Evolutionary conservation across 2,888 invertebrate genomes (phyloP).

Genomic region (Buathra laborator): DNA sequence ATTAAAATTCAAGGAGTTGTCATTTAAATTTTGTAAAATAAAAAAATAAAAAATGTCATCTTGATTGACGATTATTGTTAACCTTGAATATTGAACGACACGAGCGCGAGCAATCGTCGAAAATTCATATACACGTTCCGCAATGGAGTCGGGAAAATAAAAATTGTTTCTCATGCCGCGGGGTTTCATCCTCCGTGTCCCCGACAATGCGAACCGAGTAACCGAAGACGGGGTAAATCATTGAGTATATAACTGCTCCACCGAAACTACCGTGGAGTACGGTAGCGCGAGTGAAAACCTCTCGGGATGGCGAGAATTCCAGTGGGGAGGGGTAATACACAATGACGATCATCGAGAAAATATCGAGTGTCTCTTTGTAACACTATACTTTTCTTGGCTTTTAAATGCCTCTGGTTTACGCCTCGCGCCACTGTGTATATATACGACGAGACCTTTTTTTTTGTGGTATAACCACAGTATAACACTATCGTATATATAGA

Average conservation of each 20-base stretch:
- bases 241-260: slow-evolving; percentile 64
- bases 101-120: too few relatives aligned
- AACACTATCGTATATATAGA: not conserved
- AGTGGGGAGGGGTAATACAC: slow-evolving; percentile 69
- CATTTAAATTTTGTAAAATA: too few relatives aligned
- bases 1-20: too few relatives aligned
- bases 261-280: slow-evolving; percentile 66
- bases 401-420: slow-evolving; percentile 80
- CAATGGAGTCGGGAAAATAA: not conserved
- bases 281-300: slow-evolving; percentile 68
- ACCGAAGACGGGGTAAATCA: slow-evolving; percentile 81
- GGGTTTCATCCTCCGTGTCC: slow-evolving; percentile 8
- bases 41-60: too few relatives aligned
- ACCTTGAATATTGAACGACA: too few relatives aligned
- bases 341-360: slow-evolving; percentile 84
- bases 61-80: too few relatives aligned
- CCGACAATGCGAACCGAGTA: slow-evolving; percentile 73
- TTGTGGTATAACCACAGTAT: not conserved
- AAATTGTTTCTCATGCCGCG: not conserved
- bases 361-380: slow-evolving; percentile 83
- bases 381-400: slow-evolving; percentile 82
- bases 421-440: slow-evolving; percentile 34
- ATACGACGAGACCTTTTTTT: slow-evolving; percentile 10
- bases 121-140: not conserved
- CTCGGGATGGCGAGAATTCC: slow-evolving; percentile 44